Conservation (phyloP, 2,113 vertebrate genomes). For the Chroicocephalus ridibundus region DNA sequence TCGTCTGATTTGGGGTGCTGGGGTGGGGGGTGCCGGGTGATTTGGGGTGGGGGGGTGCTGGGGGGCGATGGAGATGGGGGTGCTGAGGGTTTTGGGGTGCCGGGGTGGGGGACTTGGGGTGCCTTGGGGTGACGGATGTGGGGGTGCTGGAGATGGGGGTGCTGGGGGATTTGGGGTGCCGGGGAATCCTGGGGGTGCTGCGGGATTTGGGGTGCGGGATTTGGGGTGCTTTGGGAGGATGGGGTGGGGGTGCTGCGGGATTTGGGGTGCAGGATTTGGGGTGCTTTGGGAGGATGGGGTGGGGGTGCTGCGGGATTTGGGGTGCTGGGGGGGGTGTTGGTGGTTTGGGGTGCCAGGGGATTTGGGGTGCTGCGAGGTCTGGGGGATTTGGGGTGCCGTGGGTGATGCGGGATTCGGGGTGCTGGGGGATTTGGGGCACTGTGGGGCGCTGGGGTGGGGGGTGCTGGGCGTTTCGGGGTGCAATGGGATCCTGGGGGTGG, state of each 20-base stretch:
- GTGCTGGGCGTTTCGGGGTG: neutral
- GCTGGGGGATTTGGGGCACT: neutral
- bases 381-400: neutral
- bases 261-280: neutral
- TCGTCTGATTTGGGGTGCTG: neutral
- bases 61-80: neutral
- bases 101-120: neutral
- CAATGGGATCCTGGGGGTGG: too few species aligned
- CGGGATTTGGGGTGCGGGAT: too few species aligned
- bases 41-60: neutral
- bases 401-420: neutral
- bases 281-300: neutral
- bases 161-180: too few species aligned
- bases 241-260: too few species aligned
- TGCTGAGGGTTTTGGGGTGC: neutral
- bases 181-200: too few species aligned
- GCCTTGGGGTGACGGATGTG: neutral
- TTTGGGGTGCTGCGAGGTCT: too few species aligned
- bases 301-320: too few species aligned
- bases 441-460: too few species aligned
- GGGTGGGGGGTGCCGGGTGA: neutral
- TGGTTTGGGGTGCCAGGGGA: too few species aligned
- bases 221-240: too few species aligned
- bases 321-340: too few species aligned
- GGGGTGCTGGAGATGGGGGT: too few species aligned